Conservation (phyloP, 1,140 invertebrate genomes). For the Nomia melanderi region DNA sequence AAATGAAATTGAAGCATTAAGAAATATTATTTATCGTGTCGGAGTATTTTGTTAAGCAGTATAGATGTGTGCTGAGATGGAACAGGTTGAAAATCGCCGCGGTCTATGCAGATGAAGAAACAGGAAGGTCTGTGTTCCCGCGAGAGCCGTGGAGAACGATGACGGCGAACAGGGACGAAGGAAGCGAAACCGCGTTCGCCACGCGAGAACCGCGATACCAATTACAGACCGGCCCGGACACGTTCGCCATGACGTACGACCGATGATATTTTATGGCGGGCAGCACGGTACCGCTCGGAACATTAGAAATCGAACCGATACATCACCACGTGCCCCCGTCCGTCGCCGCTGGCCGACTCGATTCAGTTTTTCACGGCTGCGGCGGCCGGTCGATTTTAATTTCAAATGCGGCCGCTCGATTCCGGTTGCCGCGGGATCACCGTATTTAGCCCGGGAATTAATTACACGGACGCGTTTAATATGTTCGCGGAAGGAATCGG, state of each 20-base stretch:
- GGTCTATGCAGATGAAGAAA: constrained; percentile 33
- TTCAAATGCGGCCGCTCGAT: constrained; percentile 2
- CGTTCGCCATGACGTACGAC: constrained; percentile 24
- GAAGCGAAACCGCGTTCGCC: constrained; percentile 1
- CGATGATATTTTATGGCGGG: constrained; percentile 47
- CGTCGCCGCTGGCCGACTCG: not conserved
- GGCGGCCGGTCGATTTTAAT: constrained; percentile 5
- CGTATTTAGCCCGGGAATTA: constrained; percentile 27
- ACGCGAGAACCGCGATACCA: constrained; percentile 42
- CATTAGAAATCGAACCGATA: constrained; percentile 43
- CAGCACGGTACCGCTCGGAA: constrained; percentile 5
- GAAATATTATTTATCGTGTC: no score
- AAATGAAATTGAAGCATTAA: no score
- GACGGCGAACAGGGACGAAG: not conserved
- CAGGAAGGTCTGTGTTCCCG: not conserved
- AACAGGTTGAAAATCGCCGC: no score
- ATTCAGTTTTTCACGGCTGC: constrained; percentile 7
- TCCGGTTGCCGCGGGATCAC: not conserved
- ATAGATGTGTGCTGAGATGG: no score
- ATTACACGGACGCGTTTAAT: constrained; percentile 18
- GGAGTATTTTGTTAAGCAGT: no score
- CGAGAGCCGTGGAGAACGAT: constrained; percentile 4
- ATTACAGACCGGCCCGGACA: constrained; percentile 26
- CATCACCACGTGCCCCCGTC: constrained; percentile 16
- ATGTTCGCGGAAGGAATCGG: not conserved